Evolutionary conservation across 2,888 invertebrate species (phyloP).

Genomic region (Labia minor): DNA sequence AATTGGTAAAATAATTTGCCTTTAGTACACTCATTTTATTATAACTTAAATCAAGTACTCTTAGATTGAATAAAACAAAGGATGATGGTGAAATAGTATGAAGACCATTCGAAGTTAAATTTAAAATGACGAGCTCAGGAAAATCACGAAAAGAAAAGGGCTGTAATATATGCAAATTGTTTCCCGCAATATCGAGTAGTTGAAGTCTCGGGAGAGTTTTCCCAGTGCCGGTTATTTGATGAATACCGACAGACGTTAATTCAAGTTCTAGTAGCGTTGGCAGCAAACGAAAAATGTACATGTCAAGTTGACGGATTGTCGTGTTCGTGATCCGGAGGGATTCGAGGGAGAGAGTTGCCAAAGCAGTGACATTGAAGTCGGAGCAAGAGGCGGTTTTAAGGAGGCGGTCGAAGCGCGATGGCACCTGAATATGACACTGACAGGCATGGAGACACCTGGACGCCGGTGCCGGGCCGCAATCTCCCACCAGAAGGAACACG

Average conservation of each 20-base stretch:
- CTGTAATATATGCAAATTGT: constrained; percentile 26
- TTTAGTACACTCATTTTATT: constrained; percentile 25
- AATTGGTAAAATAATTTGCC: constrained; percentile 26
- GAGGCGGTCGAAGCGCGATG: not conserved
- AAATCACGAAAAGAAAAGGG: constrained; percentile 26
- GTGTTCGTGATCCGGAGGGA: constrained; percentile 24
- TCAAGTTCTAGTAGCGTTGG: constrained; percentile 23
- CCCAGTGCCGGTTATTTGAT: constrained; percentile 25
- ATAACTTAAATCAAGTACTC: constrained; percentile 25
- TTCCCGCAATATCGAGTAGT: constrained; percentile 26
- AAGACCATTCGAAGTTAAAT: constrained; percentile 27
- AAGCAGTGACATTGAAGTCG: not conserved
- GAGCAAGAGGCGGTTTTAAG: not conserved
- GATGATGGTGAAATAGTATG: constrained; percentile 26
- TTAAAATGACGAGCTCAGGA: constrained; percentile 24
- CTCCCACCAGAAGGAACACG: not conserved
- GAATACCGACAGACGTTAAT: constrained; percentile 22
- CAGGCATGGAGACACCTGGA: not conserved
- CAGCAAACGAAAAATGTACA: constrained; percentile 23
- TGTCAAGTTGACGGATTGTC: constrained; percentile 24
- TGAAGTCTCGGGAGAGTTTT: constrained; percentile 25
- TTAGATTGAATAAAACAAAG: constrained; percentile 26
- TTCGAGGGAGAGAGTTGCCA: constrained; percentile 19
- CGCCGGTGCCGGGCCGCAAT: not conserved
- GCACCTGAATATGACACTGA: not conserved